A percentile compares a stretch with the other conserved stretches of the same genome.
Conservation (phyloP, 2,113 vertebrate species). For the Nycticorax nycticorax region DNA sequence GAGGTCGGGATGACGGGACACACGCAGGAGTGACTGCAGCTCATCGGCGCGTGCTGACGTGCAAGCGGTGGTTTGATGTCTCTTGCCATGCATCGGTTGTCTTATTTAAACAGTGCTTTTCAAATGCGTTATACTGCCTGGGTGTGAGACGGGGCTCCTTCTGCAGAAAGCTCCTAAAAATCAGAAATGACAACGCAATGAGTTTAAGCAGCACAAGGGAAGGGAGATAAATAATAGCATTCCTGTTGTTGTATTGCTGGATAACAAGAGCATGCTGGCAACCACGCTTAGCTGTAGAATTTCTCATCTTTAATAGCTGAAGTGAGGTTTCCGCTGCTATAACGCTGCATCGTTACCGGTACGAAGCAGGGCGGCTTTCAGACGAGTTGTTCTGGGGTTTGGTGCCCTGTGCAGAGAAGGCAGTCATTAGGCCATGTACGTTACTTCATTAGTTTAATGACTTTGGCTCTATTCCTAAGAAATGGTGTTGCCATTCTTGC, state of each 20-base stretch:
- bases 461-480: slow-evolving; percentile 56
- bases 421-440: neutral
- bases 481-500: slow-evolving; percentile 6
- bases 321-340: neutral
- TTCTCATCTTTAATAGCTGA: neutral
- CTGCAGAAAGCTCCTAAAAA: neutral
- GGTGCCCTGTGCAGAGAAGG: neutral
- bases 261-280: neutral
- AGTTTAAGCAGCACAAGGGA: neutral
- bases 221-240: neutral
- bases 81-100: neutral
- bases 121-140: rapidly evolving
- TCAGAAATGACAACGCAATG: neutral
- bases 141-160: neutral
- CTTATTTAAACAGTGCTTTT: neutral
- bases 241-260: neutral
- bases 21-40: neutral
- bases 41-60: neutral
- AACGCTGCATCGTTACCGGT: rapidly evolving
- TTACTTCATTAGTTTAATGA: slow-evolving; percentile 41
- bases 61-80: neutral
- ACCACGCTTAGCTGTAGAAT: neutral
- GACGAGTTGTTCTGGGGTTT: neutral
- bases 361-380: neutral
- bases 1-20: neutral